A percentile compares a stretch with the other conserved stretches of the same genome.
Conservation (phyloP, 2,888 invertebrate genomes). For the Liposcelis brunnea region DNA sequence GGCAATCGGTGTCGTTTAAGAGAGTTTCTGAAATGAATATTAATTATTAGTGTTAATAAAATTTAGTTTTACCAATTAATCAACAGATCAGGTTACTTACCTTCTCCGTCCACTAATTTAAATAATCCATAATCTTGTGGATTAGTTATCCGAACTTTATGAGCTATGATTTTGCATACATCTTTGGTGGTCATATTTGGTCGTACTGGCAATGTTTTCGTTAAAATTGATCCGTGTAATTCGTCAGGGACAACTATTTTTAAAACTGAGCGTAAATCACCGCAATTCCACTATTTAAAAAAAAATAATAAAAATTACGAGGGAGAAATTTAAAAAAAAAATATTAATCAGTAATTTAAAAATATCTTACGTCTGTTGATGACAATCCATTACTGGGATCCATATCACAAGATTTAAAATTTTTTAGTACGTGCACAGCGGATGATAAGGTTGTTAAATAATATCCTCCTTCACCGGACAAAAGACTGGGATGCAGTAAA, state of each 20-base stretch:
- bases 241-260: slow-evolving; percentile 90
- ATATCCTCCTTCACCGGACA: slow-evolving; percentile 87
- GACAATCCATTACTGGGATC: background rate
- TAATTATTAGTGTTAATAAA: slow-evolving; percentile 15
- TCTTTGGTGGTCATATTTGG: slow-evolving; percentile 87
- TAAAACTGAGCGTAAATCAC: slow-evolving; percentile 53
- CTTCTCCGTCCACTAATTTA: slow-evolving; percentile 76
- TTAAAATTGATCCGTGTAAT: slow-evolving; percentile 75
- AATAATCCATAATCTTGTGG: slow-evolving; percentile 92
- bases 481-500: slow-evolving; percentile 71
- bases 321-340: slow-evolving; percentile 21
- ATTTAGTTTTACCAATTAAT: background rate
- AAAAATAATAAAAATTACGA: slow-evolving; percentile 14
- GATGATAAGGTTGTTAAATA: slow-evolving; percentile 87
- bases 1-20: slow-evolving; percentile 74
- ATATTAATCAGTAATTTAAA: background rate
- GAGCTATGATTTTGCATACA: slow-evolving; percentile 86
- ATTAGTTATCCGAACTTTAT: slow-evolving; percentile 88
- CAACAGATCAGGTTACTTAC: slow-evolving; percentile 35
- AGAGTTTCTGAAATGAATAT: slow-evolving; percentile 55
- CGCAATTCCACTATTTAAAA: slow-evolving; percentile 26
- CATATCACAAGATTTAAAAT: slow-evolving; percentile 28
- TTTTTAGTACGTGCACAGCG: slow-evolving; percentile 76
- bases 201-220: slow-evolving; percentile 80
- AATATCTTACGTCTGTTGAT: slow-evolving; percentile 23